Percentiles rank a stretch among this genome's conserved stretches.
phyloP scores from a whole-genome alignment of 2,113 vertebrate genomes.

The Phainopepla nitens region DNA sequence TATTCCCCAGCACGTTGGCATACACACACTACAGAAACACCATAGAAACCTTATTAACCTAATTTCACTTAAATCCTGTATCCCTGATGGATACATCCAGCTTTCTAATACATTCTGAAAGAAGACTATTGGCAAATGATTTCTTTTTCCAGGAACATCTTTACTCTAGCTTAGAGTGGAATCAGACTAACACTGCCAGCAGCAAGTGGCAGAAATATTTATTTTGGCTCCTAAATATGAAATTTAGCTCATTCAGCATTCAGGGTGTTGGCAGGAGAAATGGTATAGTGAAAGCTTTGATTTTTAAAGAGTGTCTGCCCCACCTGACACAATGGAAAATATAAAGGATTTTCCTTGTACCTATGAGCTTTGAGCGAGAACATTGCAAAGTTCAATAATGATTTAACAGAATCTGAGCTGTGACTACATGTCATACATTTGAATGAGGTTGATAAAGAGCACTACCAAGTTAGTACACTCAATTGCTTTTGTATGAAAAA shows the following conservation, averaged over 20 bases:
- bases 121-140: not conserved
- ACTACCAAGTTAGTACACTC: not conserved
- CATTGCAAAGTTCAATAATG: slow-evolving; percentile 10
- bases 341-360: slow-evolving; percentile 35
- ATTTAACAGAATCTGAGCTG: not conserved
- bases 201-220: slow-evolving; percentile 55
- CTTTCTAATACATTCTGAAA: slow-evolving; percentile 35
- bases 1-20: not conserved
- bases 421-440: not conserved
- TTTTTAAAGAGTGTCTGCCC: slow-evolving; percentile 42
- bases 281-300: slow-evolving; percentile 13
- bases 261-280: slow-evolving; percentile 34
- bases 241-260: slow-evolving; percentile 58
- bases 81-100: slow-evolving; percentile 13
- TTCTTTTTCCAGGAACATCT: slow-evolving; percentile 55
- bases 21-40: not conserved
- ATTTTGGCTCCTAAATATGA: slow-evolving; percentile 48
- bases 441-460: not conserved
- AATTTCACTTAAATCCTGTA: slow-evolving; percentile 7
- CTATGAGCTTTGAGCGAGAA: slow-evolving; percentile 13
- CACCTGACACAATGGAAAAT: slow-evolving; percentile 57
- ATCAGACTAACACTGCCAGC: slow-evolving; percentile 43
- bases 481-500: not conserved
- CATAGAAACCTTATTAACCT: not conserved
- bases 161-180: slow-evolving; percentile 53